Evolutionary conservation across 2,888 invertebrate genomes (phyloP).

Genomic region (Pycnomerus fuliginosus): DNA sequence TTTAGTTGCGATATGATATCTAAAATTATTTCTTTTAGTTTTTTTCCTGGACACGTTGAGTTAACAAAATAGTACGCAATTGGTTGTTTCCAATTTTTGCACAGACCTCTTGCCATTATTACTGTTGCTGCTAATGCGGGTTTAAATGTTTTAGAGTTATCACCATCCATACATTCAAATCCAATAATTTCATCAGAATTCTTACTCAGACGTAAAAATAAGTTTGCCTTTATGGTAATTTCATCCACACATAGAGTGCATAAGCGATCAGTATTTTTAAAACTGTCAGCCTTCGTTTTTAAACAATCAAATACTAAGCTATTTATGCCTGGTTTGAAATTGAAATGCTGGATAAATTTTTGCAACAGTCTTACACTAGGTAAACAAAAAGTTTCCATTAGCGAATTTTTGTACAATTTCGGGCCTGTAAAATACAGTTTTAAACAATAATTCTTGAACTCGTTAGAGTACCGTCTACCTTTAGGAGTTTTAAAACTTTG

Average conservation of each 20-base stretch:
- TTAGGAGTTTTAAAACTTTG: constrained; percentile 1
- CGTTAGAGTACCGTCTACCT: constrained; percentile 6
- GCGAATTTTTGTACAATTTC: constrained; percentile 9
- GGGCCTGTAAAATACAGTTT: constrained; percentile 12
- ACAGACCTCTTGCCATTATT: constrained; percentile 17
- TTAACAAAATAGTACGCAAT: constrained; percentile 12
- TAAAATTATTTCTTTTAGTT: constrained; percentile 8
- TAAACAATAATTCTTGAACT: constrained; percentile 16
- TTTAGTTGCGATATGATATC: neutral
- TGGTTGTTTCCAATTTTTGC: too few relatives aligned
- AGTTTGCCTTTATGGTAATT: constrained; percentile 18
- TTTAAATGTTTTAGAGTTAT: constrained; percentile 5
- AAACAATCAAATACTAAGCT: constrained; percentile 8
- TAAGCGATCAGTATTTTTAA: too few relatives aligned
- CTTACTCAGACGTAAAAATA: constrained; percentile 12
- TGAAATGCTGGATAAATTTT: constrained; percentile 1
- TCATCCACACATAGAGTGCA: constrained; percentile 15
- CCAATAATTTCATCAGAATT: constrained; percentile 6
- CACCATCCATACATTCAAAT: constrained; percentile 18
- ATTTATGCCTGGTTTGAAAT: constrained; percentile 10
- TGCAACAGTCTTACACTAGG: neutral
- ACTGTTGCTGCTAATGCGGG: constrained; percentile 16
- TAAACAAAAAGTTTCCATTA: constrained; percentile 4
- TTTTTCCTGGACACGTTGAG: constrained; percentile 12
- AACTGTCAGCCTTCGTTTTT: constrained; percentile 8